Conservation (phyloP, 2,888 invertebrate species). For the Opisthograptis luteolata region DNA sequence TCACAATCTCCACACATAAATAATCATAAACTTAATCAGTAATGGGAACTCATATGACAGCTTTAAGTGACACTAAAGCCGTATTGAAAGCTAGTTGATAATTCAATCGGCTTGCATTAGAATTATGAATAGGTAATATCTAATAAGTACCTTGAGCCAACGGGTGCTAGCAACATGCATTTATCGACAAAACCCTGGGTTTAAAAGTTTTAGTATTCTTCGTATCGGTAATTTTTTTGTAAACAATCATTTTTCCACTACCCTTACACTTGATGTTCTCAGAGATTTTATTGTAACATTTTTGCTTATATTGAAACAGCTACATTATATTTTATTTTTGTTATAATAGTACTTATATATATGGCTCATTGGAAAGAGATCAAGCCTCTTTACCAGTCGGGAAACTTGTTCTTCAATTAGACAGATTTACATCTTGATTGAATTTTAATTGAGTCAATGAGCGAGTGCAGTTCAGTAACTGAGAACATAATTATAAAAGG, state of each 20-base stretch:
- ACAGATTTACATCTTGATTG: slow-evolving; percentile 78
- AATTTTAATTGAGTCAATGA: slow-evolving; percentile 79
- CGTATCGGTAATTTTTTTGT: too few species aligned
- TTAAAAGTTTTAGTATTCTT: too few species aligned
- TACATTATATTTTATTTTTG: too few species aligned
- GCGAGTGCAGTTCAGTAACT: slow-evolving; percentile 77
- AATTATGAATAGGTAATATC: slow-evolving; percentile 40
- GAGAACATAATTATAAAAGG: slow-evolving; percentile 83
- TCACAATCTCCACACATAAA: slow-evolving; percentile 3
- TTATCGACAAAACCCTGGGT: slow-evolving; percentile 62
- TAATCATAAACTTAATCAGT: slow-evolving; percentile 13
- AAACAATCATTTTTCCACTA: too few species aligned
- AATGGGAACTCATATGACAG: slow-evolving; percentile 16
- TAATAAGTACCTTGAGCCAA: slow-evolving; percentile 36
- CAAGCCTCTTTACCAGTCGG: slow-evolving; percentile 61
- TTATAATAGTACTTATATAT: too few species aligned
- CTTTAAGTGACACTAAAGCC: slow-evolving; percentile 29
- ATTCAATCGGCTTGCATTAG: slow-evolving; percentile 30
- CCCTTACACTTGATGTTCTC: too few species aligned
- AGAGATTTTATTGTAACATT: too few species aligned
- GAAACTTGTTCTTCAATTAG: slow-evolving; percentile 68
- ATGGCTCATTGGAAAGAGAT: too few species aligned
- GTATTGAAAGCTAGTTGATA: slow-evolving; percentile 41
- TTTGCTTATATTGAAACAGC: too few species aligned
- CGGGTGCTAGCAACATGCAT: slow-evolving; percentile 32